phyloP scores from a whole-genome alignment of 2,113 vertebrate genomes.

The Cryptoleucopteryx plumbea region DNA sequence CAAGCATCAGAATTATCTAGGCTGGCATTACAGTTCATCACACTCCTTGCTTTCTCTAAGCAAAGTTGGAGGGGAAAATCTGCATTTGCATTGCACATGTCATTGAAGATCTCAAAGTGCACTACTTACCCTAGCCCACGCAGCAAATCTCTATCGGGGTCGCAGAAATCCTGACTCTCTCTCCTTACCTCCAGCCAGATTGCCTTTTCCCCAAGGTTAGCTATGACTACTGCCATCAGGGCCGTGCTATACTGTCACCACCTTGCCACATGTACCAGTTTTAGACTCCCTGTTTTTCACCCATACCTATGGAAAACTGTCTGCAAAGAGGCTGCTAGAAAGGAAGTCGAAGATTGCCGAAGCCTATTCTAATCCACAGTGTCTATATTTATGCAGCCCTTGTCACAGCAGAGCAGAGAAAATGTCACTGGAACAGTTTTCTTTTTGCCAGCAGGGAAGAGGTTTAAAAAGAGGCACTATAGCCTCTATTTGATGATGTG shows the following conservation, averaged over 20 bases:
- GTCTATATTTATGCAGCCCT: slow-evolving; percentile 48
- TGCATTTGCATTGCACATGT: not conserved
- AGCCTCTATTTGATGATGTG: slow-evolving; percentile 51
- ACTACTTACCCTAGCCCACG: not conserved
- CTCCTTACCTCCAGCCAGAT: not conserved
- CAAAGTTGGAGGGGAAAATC: slow-evolving; percentile 26
- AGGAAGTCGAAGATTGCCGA: slow-evolving; percentile 8
- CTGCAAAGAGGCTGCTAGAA: slow-evolving; percentile 16
- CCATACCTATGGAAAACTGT: not conserved
- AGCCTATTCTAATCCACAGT: slow-evolving; percentile 21
- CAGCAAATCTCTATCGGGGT: not conserved
- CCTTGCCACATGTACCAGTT: not conserved
- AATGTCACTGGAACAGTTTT: slow-evolving; percentile 52
- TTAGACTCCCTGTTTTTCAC: not conserved
- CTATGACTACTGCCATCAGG: not conserved
- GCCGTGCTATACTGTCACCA: not conserved
- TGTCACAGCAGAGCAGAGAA: slow-evolving; percentile 27
- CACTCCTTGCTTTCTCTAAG: slow-evolving; percentile 25
- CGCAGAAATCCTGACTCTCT: not conserved
- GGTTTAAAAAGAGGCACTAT: slow-evolving; percentile 33
- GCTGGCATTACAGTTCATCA: slow-evolving; percentile 7
- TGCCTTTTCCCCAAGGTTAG: not conserved
- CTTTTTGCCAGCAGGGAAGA: slow-evolving; percentile 47
- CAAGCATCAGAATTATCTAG: not conserved
- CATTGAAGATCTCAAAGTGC: not conserved